A percentile compares a stretch with the other conserved stretches of the same genome.
Evolutionary conservation across 1,140 invertebrate species (phyloP).

Genomic region (Lordiphosa clarofinis): DNA sequence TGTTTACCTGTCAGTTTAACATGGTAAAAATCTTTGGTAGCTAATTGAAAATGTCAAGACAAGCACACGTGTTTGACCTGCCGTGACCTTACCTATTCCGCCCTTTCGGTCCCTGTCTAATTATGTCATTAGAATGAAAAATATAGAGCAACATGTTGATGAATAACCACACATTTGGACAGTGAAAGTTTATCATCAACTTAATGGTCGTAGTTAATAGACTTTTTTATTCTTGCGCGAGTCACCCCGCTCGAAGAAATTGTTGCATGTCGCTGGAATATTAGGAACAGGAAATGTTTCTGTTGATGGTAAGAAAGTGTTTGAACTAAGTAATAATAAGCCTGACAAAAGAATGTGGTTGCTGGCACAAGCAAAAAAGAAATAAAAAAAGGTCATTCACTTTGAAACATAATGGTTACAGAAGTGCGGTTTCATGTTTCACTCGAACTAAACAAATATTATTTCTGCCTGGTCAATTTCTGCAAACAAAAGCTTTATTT

Average conservation of each 20-base stretch:
- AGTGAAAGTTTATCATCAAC: constrained; percentile 58
- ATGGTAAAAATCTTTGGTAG: constrained; percentile 20
- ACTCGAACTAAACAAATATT: constrained; percentile 29
- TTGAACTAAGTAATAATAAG: constrained; percentile 5
- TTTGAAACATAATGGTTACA: constrained; percentile 15
- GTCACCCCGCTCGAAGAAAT: constrained; percentile 9
- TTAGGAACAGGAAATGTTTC: constrained; percentile 67
- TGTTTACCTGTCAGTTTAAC: constrained; percentile 51
- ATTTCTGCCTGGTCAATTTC: constrained; percentile 29
- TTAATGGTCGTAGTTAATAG: constrained; percentile 43
- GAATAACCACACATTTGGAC: not conserved
- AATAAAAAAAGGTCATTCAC: constrained; percentile 56
- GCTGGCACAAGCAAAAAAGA: constrained; percentile 25
- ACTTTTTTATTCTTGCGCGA: constrained; percentile 17
- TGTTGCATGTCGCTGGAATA: constrained; percentile 53
- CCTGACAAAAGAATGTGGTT: too few species aligned
- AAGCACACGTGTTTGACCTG: constrained; percentile 35
- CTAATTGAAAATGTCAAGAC: constrained; percentile 31
- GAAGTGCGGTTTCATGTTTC: constrained; percentile 66
- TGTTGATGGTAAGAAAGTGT: constrained; percentile 54
- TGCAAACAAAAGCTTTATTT: constrained; percentile 50
- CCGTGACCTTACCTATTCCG: constrained; percentile 7
- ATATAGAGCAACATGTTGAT: constrained; percentile 19
- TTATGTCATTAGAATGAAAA: constrained; percentile 39
- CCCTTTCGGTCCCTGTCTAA: constrained; percentile 5